These are phyloP conservation scores for Parascotia fuliginaria DNA, from an alignment of 2,888 invertebrate species.

Conservation along the genomic window DNA sequence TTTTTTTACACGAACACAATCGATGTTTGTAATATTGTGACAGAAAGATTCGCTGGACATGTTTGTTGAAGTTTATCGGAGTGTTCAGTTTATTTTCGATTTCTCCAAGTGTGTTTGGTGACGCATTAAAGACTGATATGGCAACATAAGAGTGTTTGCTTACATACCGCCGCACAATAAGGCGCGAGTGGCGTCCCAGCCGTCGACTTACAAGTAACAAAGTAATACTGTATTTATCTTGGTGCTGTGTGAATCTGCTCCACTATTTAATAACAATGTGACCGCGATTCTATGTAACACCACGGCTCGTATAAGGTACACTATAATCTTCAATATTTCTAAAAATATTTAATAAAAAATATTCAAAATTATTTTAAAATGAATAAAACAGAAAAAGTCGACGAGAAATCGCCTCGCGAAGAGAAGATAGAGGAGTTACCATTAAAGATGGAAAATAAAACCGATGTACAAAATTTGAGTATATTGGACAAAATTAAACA, in stretches of 20 bases:
- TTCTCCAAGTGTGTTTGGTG: conserved; percentile 63
- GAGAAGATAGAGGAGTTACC: conserved; percentile 63
- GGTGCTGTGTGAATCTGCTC: conserved; percentile 48
- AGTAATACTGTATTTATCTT: conserved; percentile 60
- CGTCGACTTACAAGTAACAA: conserved; percentile 49
- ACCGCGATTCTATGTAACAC: conserved; percentile 29
- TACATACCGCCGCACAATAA: conserved; percentile 70
- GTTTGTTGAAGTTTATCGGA: conserved; percentile 55
- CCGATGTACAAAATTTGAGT: conserved; percentile 61
- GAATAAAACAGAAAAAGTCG: conserved; percentile 52
- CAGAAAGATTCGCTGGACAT: conserved; percentile 38
- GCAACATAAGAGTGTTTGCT: conserved; percentile 76
- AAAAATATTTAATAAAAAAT: conserved; percentile 27
- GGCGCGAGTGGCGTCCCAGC: conserved; percentile 48
- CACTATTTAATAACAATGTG: conserved; percentile 50
- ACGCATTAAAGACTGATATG: conserved; percentile 71
- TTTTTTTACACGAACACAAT: conserved; percentile 28
- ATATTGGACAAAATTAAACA: conserved; percentile 76
- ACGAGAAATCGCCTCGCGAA: conserved; percentile 39
- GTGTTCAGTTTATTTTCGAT: conserved; percentile 67
- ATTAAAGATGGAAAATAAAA: conserved; percentile 59
- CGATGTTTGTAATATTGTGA: conserved; percentile 43
- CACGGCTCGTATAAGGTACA: conserved; percentile 15
- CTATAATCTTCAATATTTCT: conserved; percentile 20
- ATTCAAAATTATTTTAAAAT: conserved; percentile 42